Percentiles rank a stretch among this genome's conserved stretches.
phyloP scores from a whole-genome alignment of 1,140 invertebrate species.

The Odontomachus brunneus region DNA sequence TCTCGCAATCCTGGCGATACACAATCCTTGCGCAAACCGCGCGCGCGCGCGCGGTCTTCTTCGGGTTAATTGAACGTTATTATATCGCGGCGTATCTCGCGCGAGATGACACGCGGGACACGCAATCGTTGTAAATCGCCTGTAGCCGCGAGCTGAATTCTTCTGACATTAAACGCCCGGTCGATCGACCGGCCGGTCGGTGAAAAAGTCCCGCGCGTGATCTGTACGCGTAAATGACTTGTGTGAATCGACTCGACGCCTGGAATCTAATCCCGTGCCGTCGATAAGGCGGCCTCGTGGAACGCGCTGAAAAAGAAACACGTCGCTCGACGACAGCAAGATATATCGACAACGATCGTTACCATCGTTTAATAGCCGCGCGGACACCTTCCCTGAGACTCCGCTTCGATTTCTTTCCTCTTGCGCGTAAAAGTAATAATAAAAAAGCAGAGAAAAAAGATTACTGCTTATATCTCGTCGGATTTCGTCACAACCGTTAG shows the following conservation, averaged over 20 bases:
- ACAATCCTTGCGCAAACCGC: slow-evolving; percentile 31
- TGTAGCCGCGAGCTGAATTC: slow-evolving; percentile 40
- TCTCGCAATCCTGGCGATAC: slow-evolving; percentile 27
- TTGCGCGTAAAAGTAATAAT: not conserved
- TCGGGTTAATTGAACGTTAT: slow-evolving; percentile 58
- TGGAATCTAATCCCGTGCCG: slow-evolving; percentile 40
- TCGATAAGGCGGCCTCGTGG: slow-evolving; percentile 42
- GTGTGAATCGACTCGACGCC: slow-evolving; percentile 46
- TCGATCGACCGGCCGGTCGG: not conserved
- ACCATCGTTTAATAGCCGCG: slow-evolving; percentile 31
- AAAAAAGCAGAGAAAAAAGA: no score
- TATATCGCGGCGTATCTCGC: slow-evolving; percentile 55
- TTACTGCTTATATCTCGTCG: slow-evolving; percentile 63
- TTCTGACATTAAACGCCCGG: slow-evolving; percentile 44
- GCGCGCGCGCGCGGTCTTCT: slow-evolving; percentile 4
- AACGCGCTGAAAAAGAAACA: slow-evolving; percentile 8
- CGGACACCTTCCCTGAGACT: slow-evolving; percentile 29
- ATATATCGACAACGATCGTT: slow-evolving; percentile 62
- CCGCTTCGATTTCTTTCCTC: slow-evolving; percentile 7
- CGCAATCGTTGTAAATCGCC: slow-evolving; percentile 56
- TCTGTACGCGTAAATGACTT: slow-evolving; percentile 50
- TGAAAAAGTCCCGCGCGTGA: slow-evolving; percentile 25
- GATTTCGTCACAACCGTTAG: slow-evolving; percentile 47
- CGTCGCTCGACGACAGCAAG: slow-evolving; percentile 56
- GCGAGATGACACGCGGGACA: slow-evolving; percentile 48